Percentiles rank a stretch among this genome's conserved stretches.
phyloP scores from a whole-genome alignment of 2,888 invertebrate species.

The Pollenia angustigena region DNA sequence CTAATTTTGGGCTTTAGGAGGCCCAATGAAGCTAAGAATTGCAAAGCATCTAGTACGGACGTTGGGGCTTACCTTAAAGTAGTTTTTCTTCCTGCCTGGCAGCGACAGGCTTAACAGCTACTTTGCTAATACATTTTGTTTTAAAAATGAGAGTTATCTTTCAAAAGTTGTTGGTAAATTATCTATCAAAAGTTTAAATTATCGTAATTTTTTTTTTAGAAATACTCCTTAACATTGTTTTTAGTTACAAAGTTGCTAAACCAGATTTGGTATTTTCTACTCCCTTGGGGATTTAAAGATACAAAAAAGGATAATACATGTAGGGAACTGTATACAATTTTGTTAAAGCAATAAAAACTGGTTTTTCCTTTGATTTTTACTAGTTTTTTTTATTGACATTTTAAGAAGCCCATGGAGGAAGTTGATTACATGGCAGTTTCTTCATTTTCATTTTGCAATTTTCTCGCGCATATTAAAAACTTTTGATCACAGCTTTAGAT shows the following conservation, averaged over 20 bases:
- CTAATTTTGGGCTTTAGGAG: no score
- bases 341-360: background rate
- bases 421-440: constrained; percentile 49
- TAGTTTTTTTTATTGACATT: constrained; percentile 19
- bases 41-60: no score
- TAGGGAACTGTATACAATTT: background rate
- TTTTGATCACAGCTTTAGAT: constrained; percentile 39
- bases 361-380: background rate
- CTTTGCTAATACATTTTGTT: background rate
- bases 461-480: constrained; percentile 40
- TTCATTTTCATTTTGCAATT: constrained; percentile 47
- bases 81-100: no score
- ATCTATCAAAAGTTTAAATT: background rate
- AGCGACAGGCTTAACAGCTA: no score
- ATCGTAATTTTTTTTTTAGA: background rate
- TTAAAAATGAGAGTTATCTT: background rate
- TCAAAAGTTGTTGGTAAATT: background rate
- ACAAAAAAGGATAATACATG: no score
- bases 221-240: background rate
- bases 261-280: background rate
- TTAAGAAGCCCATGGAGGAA: constrained; percentile 24
- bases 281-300: constrained; percentile 8
- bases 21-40: no score
- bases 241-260: constrained; percentile 2
- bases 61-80: no score